Evolutionary conservation across 35 echinoderm and acorn worm species (phyloP), one percentile per base, ranked within the genome.

Genomic region (Patiria miniata): DNA sequence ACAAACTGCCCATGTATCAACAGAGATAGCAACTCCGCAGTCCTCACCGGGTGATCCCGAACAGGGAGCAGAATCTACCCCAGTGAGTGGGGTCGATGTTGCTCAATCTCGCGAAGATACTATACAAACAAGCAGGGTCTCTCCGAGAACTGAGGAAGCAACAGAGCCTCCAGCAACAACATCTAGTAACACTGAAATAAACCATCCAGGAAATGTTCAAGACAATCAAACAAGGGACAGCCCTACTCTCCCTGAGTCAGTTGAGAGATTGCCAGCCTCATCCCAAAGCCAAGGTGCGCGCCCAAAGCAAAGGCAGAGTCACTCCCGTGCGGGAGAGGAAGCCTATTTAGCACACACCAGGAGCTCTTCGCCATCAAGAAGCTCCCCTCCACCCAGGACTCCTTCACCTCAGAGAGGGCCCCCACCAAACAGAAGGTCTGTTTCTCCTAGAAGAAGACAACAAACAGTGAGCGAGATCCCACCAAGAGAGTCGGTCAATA

Each of bases 341-440:
- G 65, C 29, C 29, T 34, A 73, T 30, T 26, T 34, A 12, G 65
- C 65, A 32, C 65, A 73, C 26, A 73, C 29, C 0, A 73, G 65
- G 34, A 73, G 65, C 65, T 73, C 65, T 34, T 73, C 65, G 14
- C 65, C 65, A 73, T 14, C 65, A 26, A 73, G 65, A 23, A 73
- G 65, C 10, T 73, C 65, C 23, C 42, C 4, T 6, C 42, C 42
- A 47, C 12, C 12, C 4, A 47, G 42, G 42, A 47, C 4, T 47
- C 42, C 65, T 23, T 73, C 65, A 32, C 65, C 65, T 26, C 2
- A 26, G 26, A 73, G 65, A 23, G 34, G 65, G 65, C 29, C 65
- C 14, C 29, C 65, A 73, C 65, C 65, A 36, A 73, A 23, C 8
- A 26, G 65, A 32, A 73, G 65, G 65, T 73, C 65, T 32, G 34